Evolutionary conservation across 2,888 invertebrate genomes (phyloP).

Genomic region (Scrobipalpa costella): DNA sequence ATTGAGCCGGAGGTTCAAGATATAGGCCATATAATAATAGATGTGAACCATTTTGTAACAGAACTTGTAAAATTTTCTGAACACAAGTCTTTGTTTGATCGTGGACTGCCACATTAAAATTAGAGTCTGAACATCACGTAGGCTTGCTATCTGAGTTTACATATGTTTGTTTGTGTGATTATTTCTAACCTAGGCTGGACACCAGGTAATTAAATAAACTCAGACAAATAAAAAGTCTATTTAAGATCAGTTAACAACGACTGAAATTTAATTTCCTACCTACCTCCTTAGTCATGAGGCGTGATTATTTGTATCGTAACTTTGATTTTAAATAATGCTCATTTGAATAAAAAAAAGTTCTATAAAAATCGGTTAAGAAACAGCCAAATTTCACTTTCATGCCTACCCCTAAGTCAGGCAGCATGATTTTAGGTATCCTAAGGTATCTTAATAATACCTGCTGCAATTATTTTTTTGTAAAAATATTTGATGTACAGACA

Average conservation of each 20-base stretch:
- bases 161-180: conserved; percentile 22
- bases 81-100: conserved; percentile 22
- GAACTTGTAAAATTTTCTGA: conserved; percentile 17
- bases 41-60: conserved; percentile 20
- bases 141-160: conserved; percentile 22
- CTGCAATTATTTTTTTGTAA: no score
- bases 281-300: no score
- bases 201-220: background rate
- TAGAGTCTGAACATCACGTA: conserved; percentile 18
- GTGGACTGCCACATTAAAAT: conserved; percentile 20
- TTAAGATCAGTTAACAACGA: background rate
- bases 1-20: conserved; percentile 11
- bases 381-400: no score
- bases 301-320: no score
- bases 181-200: conserved; percentile 19
- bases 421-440: no score
- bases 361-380: no score
- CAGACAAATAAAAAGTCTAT: conserved; percentile 1
- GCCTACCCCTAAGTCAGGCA: no score
- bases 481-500: no score
- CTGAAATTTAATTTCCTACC: no score
- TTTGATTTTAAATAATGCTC: no score
- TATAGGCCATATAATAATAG: conserved; percentile 20
- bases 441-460: no score
- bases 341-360: no score